Conservation (phyloP, 2,888 invertebrate species). For the Alloscopus bannaensis region DNA sequence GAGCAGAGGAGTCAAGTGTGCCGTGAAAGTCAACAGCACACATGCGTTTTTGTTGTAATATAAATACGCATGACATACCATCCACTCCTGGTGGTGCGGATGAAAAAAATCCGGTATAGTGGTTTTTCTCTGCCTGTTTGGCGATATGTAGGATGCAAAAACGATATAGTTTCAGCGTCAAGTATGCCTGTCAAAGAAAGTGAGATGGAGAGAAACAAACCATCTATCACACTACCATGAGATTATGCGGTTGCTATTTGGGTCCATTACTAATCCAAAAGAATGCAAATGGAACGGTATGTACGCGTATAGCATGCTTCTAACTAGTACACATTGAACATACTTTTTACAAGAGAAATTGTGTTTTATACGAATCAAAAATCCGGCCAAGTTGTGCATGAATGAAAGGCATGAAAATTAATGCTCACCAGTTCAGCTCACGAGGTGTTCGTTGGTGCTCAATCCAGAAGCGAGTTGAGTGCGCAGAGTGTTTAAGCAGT, state of each 20-base stretch:
- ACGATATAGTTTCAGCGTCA: conserved; percentile 18
- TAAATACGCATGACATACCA: no score
- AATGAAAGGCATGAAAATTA: background rate
- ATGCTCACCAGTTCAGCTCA: conserved; percentile 9
- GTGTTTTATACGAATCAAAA: background rate
- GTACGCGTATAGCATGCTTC: no score
- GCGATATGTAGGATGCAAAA: no score
- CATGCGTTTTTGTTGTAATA: no score
- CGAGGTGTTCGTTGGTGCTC: background rate
- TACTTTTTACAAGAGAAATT: conserved; percentile 3
- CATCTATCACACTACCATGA: conserved; percentile 41
- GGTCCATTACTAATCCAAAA: conserved; percentile 32
- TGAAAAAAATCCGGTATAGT: no score
- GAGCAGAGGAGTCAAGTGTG: no score
- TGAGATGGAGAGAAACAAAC: conserved; percentile 30
- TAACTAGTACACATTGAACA: no score
- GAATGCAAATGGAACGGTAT: conserved; percentile 42
- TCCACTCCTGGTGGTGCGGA: conserved; percentile 9
- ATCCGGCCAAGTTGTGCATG: background rate
- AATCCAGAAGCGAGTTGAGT: conserved; percentile 1
- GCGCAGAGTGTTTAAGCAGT: no score
- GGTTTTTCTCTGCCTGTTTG: no score
- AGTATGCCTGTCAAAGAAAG: conserved; percentile 38
- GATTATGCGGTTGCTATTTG: conserved; percentile 4
- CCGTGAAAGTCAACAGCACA: no score